Evolutionary conservation across 2,113 vertebrate species (phyloP).

Genomic region (Pristiophorus japonicus): DNA sequence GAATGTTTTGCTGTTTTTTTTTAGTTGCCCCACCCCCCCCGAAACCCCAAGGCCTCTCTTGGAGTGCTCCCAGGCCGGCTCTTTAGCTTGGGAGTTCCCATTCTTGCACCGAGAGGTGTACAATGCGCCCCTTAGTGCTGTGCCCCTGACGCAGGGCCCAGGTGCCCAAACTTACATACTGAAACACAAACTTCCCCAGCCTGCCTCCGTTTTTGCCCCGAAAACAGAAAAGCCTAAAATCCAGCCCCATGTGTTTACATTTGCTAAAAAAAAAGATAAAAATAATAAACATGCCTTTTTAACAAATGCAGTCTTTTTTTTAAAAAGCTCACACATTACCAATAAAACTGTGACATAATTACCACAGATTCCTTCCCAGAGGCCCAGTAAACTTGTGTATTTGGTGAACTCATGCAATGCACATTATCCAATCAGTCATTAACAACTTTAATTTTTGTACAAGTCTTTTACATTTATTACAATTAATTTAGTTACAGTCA

Average conservation of each 20-base stretch:
- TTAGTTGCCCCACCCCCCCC: no score
- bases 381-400: not conserved
- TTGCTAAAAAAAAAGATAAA: not conserved
- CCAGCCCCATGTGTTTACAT: not conserved
- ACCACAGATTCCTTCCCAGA: not conserved
- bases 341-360: not conserved
- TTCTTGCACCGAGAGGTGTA: no score
- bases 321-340: not conserved
- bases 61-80: no score
- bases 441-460: not conserved
- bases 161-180: no score
- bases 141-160: no score
- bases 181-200: no score
- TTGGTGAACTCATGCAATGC: not conserved
- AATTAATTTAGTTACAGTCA: not conserved
- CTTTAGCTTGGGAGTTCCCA: no score
- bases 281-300: not conserved
- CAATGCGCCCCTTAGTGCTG: no score
- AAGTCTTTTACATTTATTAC: not conserved
- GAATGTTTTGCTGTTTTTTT: no score
- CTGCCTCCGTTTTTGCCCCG: no score
- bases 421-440: not conserved
- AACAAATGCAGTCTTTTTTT: not conserved
- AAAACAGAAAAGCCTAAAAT: no score
- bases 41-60: no score